Conservation (phyloP, 2,113 vertebrate genomes). For the Limanda limanda region DNA sequence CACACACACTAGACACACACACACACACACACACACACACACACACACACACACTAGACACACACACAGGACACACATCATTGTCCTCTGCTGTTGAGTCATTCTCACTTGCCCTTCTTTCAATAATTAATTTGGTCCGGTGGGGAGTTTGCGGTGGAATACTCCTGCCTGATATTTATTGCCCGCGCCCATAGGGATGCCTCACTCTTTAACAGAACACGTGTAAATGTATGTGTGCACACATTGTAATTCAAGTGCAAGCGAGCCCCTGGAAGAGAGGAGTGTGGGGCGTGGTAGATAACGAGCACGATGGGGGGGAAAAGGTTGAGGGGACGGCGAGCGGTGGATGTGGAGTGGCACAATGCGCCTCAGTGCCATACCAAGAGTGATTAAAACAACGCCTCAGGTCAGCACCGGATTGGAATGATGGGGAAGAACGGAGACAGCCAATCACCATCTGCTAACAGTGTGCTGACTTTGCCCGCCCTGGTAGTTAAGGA, state of each 20-base stretch:
- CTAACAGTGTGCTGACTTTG: conserved; percentile 65
- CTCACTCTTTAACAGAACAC: conserved; percentile 2
- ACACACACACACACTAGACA: too few relatives aligned
- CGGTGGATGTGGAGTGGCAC: conserved; percentile 22
- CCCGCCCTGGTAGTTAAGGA: conserved; percentile 61
- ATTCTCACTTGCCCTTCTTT: conserved; percentile 44
- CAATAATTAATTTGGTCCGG: conserved; percentile 66
- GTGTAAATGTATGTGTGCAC: conserved; percentile 13
- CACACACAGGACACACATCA: neutral
- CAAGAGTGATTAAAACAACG: conserved; percentile 76
- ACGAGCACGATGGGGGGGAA: conserved; percentile 14
- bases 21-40: too few relatives aligned
- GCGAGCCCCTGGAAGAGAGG: neutral
- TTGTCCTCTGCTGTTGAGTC: conserved; percentile 44
- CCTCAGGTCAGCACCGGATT: conserved; percentile 65
- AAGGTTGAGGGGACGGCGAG: conserved; percentile 18
- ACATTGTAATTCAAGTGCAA: conserved; percentile 12
- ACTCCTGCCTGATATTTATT: conserved; percentile 56
- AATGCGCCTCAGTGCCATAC: conserved; percentile 25
- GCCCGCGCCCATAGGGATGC: conserved; percentile 41
- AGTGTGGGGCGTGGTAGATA: neutral
- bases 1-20: too few relatives aligned
- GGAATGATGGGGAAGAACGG: conserved; percentile 48
- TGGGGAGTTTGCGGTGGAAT: conserved; percentile 47
- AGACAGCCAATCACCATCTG: conserved; percentile 69